phyloP scores from a whole-genome alignment of 92 coral and sea anemone species.

The Porites evermanni region DNA sequence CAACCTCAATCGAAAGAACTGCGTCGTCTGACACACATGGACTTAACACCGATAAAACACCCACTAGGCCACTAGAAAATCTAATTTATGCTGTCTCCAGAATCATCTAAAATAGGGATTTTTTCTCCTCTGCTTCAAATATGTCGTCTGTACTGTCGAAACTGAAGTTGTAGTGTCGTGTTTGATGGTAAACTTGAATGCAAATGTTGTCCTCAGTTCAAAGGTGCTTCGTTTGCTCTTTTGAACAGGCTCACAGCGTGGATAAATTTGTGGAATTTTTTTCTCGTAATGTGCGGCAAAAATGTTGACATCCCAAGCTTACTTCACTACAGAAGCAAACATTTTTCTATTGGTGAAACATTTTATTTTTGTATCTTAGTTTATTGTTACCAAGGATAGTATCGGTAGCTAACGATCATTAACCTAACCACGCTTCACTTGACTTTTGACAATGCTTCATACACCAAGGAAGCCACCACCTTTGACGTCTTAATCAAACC shows the following conservation, averaged over 20 bases:
- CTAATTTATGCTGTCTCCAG: background rate
- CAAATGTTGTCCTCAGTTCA: background rate
- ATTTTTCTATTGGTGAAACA: background rate
- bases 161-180: background rate
- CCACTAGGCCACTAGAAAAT: background rate
- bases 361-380: no score
- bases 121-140: background rate
- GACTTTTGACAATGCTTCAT: no score
- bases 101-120: background rate
- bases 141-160: background rate
- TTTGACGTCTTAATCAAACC: no score
- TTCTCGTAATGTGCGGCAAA: background rate
- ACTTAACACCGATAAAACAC: background rate
- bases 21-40: no score
- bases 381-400: no score
- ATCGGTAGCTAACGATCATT: no score
- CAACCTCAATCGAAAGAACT: background rate
- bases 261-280: background rate
- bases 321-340: background rate
- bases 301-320: background rate
- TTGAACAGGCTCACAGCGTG: background rate
- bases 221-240: constrained; percentile 18
- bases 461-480: no score
- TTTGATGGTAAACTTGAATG: background rate
- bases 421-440: no score